Base-by-base conservation (phyloP, 2,797 vertebrate species). In the Acipenser ruthenus region DNA sequence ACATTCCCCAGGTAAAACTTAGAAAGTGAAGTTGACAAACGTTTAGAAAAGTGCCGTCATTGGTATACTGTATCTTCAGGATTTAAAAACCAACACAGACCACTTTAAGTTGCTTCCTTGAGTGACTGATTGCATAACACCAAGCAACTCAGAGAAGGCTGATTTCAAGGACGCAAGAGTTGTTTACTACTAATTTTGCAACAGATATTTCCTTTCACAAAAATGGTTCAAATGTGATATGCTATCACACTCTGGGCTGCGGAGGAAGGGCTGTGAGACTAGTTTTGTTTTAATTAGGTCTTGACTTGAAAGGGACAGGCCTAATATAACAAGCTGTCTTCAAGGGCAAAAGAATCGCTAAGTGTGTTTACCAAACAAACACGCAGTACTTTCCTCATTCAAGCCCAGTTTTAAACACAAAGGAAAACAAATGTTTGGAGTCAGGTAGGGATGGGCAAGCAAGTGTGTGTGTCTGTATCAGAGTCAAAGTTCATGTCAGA, bases 341-440 rank as follows among this genome's bases (percentile, higher is more conserved):
- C 6, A 12, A 12, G 55, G 55, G 4, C 55, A 58, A 58, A 58
- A 12, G 55, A 58, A 58, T 58, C 13, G 55, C 55, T n/a, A n/a
- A 58, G 55, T n/a, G 55, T n/a, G 55, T 65, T 65, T n/a, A 58
- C 53, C 47, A 59, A 49, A 56, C 37, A 58, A 59, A 58, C 50
- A 65, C 12, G n/a, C 65, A 65, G 23, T 3, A 23, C 53, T 13
- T 58, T 65, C 55, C 11, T 65, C n/a, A 59, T 59, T 59, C 9
- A 12, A 13, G n/a, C 8, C 18, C n/a, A 65, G 65, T 23, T n/a
- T 48, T 48, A 11, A 7, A 47, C 55, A 37, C 18, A 65, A 67
- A 61, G 2, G 47, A 67, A 56, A 51, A 61, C 11, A 60, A 37
- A 50, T 10, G 12, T 60, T 13, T 18, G 65, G 64, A 56, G 48